Evolutionary conservation across 2,797 vertebrate genomes (phyloP), one percentile per base, ranked within the genome.

Genomic region (Coccyzus lansbergi): DNA sequence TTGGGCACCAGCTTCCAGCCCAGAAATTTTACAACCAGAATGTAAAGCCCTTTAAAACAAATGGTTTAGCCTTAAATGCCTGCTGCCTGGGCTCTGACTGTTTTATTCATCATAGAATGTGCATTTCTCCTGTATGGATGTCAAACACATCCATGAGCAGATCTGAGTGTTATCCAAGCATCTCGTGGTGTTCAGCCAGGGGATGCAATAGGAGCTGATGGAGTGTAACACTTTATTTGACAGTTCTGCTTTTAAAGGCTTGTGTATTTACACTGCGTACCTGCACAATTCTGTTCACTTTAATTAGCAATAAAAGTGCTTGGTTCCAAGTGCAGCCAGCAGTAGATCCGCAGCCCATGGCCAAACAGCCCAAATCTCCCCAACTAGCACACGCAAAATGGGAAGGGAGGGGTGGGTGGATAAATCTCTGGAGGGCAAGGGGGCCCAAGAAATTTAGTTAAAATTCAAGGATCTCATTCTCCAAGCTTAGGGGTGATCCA

Each of bases 21-120:
- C 94, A 92, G 93, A 97, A 95, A 95, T 86, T 90, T 94, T 95
- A 68, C 79, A 92, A 81, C 81, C 34, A 7, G 91, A 86, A 96
- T 92, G 94, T 95, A 94, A 97, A 97, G 94, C 94, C 88, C 71
- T 95, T 94, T 96, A 92, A 96, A 95, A 96, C 92, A 89, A 96
- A 97, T 94, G 71, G 89, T 93, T 97, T 97, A 92, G 70, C 91
- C 55, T 91, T 85, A 89, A 89, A 78, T 63, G 68, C 65, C 75
- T 88, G 91, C 91, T 94, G 76, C 89, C 78, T 63, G 74, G 68
- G 55, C 84, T 89, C 64, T 1, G 3, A 10, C 79, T 88, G 49
- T 52, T 81, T 81, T 94, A 81, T 81, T 72, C 76, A 86, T 93
- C 62, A 40, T 25, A 22, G 80, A 55, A 59, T 2, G 72, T 78